These are phyloP conservation scores for Orchestia grillus DNA, from an alignment of 1,140 invertebrate species.

Conservation along the genomic window DNA sequence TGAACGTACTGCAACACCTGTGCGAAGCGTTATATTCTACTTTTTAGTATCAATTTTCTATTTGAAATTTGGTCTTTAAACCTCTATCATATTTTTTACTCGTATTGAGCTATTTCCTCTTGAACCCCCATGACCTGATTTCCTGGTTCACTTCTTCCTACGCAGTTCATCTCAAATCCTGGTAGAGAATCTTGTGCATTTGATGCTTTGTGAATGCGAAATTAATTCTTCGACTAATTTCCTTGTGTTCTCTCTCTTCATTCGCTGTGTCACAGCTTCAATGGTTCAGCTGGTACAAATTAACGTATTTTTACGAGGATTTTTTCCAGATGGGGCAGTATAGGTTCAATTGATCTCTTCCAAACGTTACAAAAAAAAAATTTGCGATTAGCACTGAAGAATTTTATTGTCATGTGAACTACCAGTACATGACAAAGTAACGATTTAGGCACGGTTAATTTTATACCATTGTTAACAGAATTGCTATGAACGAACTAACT, in stretches of 20 bases:
- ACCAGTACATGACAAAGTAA: background rate
- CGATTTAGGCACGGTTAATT: background rate
- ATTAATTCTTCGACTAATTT: background rate
- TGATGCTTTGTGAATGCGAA: background rate
- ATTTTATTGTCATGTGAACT: background rate
- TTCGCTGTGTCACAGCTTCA: background rate
- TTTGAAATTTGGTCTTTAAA: background rate
- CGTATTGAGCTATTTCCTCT: background rate
- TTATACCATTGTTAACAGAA: background rate
- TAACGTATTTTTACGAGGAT: background rate
- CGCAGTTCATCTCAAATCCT: background rate
- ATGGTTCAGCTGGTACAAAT: background rate
- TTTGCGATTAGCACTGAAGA: background rate
- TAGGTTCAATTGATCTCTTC: background rate
- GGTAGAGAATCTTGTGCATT: background rate
- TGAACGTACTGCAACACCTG: too few species aligned
- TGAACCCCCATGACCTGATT: background rate
- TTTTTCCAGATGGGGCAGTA: background rate
- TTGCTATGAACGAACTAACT: background rate
- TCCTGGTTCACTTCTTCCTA: background rate
- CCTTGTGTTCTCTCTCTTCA: background rate
- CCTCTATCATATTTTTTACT: background rate
- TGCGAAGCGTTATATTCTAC: too few species aligned
- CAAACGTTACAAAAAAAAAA: background rate
- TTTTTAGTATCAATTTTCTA: too few species aligned